Conservation (phyloP, 2,888 invertebrate genomes). For the Tuta absoluta region DNA sequence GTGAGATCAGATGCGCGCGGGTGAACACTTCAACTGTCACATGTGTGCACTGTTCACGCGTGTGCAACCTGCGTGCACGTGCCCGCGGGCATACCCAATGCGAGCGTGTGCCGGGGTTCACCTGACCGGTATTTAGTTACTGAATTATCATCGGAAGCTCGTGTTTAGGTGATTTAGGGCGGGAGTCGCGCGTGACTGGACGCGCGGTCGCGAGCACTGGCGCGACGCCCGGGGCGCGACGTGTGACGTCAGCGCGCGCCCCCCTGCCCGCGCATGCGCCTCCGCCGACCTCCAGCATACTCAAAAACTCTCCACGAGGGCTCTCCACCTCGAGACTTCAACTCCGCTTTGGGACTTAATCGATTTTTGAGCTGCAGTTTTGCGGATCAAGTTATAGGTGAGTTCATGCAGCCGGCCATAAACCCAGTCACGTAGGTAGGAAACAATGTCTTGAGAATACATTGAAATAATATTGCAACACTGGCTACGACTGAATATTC, state of each 20-base stretch:
- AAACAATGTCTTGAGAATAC: conserved; percentile 5
- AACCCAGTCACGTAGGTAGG: no score
- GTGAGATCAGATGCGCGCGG: conserved; percentile 25
- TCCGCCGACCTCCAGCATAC: conserved; percentile 53
- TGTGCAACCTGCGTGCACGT: conserved; percentile 35
- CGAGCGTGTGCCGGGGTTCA: conserved; percentile 35
- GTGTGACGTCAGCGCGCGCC: conserved; percentile 74
- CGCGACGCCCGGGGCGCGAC: conserved; percentile 70
- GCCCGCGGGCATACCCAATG: conserved; percentile 35
- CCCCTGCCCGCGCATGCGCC: conserved; percentile 69
- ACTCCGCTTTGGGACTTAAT: conserved; percentile 76
- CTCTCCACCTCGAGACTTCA: conserved; percentile 78
- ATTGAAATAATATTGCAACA: neutral
- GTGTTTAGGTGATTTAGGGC: conserved; percentile 62
- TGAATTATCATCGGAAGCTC: conserved; percentile 71
- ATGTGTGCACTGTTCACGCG: conserved; percentile 49
- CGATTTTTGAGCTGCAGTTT: conserved; percentile 79
- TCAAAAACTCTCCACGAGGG: conserved; percentile 71
- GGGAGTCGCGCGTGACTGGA: conserved; percentile 71
- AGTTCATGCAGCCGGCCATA: conserved; percentile 27
- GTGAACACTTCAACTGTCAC: conserved; percentile 31
- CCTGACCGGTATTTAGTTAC: conserved; percentile 54
- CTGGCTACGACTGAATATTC: neutral
- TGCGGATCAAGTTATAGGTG: conserved; percentile 70
- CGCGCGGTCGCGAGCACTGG: conserved; percentile 78